Conservation (phyloP, 1,140 invertebrate species). For the Macrotrachela quadricornifera region DNA sequence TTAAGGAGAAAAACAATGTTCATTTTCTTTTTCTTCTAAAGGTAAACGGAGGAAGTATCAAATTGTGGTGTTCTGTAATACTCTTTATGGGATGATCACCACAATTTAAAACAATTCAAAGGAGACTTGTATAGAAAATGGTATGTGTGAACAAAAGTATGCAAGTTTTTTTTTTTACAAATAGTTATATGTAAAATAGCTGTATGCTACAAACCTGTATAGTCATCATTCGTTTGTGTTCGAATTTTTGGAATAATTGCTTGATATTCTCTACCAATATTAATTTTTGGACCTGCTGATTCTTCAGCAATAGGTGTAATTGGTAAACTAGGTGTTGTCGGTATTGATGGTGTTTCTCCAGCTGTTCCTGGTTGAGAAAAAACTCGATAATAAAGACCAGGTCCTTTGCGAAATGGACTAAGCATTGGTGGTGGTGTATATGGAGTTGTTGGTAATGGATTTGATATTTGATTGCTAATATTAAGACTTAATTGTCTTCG, state of each 20-base stretch:
- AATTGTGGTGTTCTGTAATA: no score
- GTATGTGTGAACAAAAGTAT: no score
- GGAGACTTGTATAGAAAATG: no score
- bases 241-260: conserved; percentile 45
- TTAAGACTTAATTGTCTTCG: not conserved
- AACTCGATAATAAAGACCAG: conserved; percentile 50
- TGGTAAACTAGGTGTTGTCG: conserved; percentile 14
- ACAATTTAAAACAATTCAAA: no score
- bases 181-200: no score
- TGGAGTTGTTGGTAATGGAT: not conserved
- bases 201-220: no score
- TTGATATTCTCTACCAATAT: conserved; percentile 69
- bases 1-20: no score
- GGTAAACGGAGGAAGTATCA: no score
- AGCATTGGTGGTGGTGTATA: conserved; percentile 79
- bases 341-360: conserved; percentile 17
- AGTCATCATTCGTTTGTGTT: conserved; percentile 16
- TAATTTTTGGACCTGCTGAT: conserved; percentile 42
- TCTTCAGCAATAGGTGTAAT: not conserved
- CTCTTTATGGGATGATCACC: no score
- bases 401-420: conserved; percentile 59
- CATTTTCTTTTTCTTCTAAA: no score
- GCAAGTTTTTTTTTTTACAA: no score
- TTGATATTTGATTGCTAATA: no score
- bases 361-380: conserved; percentile 1